Conservation (phyloP, 2,113 vertebrate species). For the Sander lucioperca region DNA sequence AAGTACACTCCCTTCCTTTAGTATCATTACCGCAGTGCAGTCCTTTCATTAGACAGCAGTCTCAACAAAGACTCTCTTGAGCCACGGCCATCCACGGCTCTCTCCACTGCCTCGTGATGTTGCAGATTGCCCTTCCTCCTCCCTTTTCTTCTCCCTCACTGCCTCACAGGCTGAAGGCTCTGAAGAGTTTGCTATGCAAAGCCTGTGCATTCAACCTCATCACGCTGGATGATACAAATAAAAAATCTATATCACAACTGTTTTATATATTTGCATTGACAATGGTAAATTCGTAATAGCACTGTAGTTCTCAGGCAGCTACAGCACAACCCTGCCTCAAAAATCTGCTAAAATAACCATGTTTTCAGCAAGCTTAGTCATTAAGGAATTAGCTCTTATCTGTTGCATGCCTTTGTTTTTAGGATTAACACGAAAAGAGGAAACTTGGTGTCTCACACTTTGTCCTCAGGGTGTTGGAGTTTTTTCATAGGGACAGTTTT, state of each 20-base stretch:
- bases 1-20: conserved; percentile 54
- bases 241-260: conserved; percentile 12
- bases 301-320: conserved; percentile 1
- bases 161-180: conserved; percentile 7
- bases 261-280: not conserved
- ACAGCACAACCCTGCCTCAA: not conserved
- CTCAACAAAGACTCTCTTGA: conserved; percentile 60
- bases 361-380: not conserved
- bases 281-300: not conserved
- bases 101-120: conserved; percentile 14
- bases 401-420: not conserved
- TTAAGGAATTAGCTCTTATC: not conserved
- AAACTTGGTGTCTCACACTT: not conserved
- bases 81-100: conserved; percentile 30
- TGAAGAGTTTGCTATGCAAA: not conserved
- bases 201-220: conserved; percentile 7
- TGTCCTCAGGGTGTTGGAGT: conserved; percentile 2
- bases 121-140: conserved; percentile 12
- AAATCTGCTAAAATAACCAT: not conserved
- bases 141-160: not conserved
- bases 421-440: not conserved
- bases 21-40: conserved; percentile 69
- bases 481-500: not conserved
- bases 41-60: conserved; percentile 56
- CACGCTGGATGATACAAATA: not conserved